Conservation (phyloP, 1,140 invertebrate genomes). For the Pogonognathellus flavescens region DNA sequence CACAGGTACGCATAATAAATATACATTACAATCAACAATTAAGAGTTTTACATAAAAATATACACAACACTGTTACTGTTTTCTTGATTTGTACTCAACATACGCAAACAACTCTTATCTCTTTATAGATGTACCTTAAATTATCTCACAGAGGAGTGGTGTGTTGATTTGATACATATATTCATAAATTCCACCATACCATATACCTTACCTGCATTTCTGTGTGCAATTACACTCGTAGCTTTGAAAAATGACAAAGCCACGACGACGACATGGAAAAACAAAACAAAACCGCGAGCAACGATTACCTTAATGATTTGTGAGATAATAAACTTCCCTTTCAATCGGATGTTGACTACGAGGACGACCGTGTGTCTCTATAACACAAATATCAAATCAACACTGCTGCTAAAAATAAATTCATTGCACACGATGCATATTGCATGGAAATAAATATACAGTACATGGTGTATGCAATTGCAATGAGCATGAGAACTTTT, state of each 20-base stretch:
- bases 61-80: too few species aligned
- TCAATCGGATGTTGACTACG: conserved; percentile 41
- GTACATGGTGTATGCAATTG: not conserved
- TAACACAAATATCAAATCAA: not conserved
- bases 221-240: too few species aligned
- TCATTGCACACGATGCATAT: not conserved
- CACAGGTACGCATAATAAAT: too few species aligned
- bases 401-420: not conserved
- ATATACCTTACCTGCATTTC: too few species aligned
- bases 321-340: conserved; percentile 44
- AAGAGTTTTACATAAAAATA: conserved; percentile 21
- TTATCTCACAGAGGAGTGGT: too few species aligned
- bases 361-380: conserved; percentile 12
- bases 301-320: conserved; percentile 41
- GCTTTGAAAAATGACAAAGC: not conserved
- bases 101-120: too few species aligned
- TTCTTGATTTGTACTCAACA: too few species aligned
- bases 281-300: conserved; percentile 15
- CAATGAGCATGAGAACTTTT: not conserved
- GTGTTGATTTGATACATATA: too few species aligned
- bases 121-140: too few species aligned
- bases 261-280: conserved; percentile 1
- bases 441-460: not conserved
- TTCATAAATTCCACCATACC: too few species aligned
- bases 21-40: not conserved